A percentile compares a stretch with the other conserved stretches of the same genome.
Evolutionary conservation across 2,888 invertebrate species (phyloP).

Genomic region (Odontocerum albicorne): DNA sequence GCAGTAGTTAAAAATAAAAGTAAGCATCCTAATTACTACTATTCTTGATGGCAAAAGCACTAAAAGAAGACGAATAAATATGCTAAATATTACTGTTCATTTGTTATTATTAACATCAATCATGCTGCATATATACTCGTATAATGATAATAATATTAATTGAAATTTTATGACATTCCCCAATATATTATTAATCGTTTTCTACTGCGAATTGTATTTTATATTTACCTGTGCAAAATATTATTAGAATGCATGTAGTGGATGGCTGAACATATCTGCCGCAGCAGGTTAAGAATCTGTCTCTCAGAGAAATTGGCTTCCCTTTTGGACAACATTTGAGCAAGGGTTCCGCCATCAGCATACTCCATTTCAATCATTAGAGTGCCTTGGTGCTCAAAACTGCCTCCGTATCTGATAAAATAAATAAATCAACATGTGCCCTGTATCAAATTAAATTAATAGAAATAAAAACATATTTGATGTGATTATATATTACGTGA

Average conservation of each 20-base stretch:
- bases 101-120: too few species aligned
- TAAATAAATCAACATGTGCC: too few species aligned
- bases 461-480: too few species aligned
- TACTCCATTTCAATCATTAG: constrained; percentile 80
- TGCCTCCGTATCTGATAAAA: constrained; percentile 63
- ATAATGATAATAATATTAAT: not conserved
- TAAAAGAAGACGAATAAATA: too few species aligned
- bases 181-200: not conserved
- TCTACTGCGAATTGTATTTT: not conserved
- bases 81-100: too few species aligned
- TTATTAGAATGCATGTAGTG: constrained; percentile 71
- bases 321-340: constrained; percentile 61
- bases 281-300: constrained; percentile 63
- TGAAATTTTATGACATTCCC: not conserved
- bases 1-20: too few species aligned
- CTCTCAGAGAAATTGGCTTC: constrained; percentile 59
- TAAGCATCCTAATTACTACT: too few species aligned
- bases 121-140: too few species aligned
- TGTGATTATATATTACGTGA: too few species aligned
- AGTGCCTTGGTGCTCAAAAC: constrained; percentile 70
- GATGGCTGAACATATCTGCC: constrained; percentile 70
- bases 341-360: constrained; percentile 72
- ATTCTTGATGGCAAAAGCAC: too few species aligned
- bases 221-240: constrained; percentile 56
- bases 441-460: too few species aligned